Percentiles rank a stretch among this genome's conserved stretches.
These are phyloP conservation scores for Labrus mixtus DNA, from an alignment of 2,113 vertebrate genomes.

Conservation along the genomic window DNA sequence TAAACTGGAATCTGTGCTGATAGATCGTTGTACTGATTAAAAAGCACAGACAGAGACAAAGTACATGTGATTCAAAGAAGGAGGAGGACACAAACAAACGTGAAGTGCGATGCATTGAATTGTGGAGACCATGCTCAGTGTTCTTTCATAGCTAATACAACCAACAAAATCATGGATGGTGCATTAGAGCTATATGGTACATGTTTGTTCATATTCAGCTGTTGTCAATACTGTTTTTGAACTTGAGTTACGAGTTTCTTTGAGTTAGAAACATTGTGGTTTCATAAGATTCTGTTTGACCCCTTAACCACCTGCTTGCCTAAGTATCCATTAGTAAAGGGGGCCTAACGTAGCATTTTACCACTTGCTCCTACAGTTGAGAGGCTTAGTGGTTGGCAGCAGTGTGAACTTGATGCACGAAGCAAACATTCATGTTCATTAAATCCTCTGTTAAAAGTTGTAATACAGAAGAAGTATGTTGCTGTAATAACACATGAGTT, in stretches of 20 bases:
- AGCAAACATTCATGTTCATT: neutral
- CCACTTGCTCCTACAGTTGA: neutral
- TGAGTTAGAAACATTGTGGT: too few species aligned
- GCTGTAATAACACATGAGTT: too few species aligned
- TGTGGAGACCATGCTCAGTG: neutral
- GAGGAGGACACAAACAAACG: neutral
- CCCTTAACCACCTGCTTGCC: neutral
- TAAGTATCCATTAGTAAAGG: neutral
- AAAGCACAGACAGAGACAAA: slow-evolving; percentile 9
- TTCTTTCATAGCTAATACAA: neutral
- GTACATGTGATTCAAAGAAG: neutral
- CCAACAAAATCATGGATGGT: neutral
- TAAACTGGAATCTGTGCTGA: slow-evolving; percentile 40
- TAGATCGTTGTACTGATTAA: slow-evolving; percentile 22
- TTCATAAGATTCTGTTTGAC: too few species aligned
- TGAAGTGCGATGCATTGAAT: neutral
- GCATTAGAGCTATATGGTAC: neutral
- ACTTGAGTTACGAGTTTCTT: too few species aligned
- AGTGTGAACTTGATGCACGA: neutral
- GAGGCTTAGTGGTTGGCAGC: neutral
- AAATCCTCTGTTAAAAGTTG: neutral
- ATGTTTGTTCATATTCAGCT: too few species aligned
- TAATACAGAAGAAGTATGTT: too few species aligned
- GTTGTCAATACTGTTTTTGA: too few species aligned
- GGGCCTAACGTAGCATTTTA: neutral